These are phyloP conservation scores for Atrichornis clamosus DNA, from an alignment of 2,113 vertebrate species.

Conservation along the genomic window DNA sequence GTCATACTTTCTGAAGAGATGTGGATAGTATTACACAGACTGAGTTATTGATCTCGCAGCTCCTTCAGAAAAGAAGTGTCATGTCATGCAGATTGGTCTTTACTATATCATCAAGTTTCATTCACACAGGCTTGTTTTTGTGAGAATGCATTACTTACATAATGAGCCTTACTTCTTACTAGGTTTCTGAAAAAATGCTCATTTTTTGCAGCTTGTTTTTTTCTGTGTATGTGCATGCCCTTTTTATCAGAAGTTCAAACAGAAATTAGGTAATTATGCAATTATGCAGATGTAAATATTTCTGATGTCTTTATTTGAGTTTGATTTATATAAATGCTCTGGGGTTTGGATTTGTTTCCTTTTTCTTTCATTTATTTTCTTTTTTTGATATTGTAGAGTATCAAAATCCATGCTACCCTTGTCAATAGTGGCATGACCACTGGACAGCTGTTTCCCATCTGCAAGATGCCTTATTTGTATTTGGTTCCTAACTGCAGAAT, in stretches of 20 bases:
- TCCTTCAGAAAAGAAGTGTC: not conserved
- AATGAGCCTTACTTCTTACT: not conserved
- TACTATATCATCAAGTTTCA: not conserved
- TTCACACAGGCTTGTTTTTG: not conserved
- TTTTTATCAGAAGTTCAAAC: not conserved
- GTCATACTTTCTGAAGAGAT: not conserved
- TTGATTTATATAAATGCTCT: not conserved
- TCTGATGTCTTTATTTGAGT: not conserved
- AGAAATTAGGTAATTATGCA: not conserved
- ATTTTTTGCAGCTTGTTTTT: not conserved
- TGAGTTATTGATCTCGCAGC: not conserved
- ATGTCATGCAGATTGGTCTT: not conserved
- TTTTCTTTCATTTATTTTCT: not conserved
- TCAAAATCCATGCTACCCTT: not conserved
- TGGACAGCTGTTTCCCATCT: not conserved
- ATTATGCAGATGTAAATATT: not conserved
- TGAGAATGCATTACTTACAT: not conserved
- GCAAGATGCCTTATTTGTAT: not conserved
- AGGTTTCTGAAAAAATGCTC: not conserved
- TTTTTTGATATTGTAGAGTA: accelerated
- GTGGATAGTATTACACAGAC: not conserved
- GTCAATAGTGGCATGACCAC: not conserved
- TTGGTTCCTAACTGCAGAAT: not conserved
- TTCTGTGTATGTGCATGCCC: not conserved
- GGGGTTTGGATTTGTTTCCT: not conserved